phyloP scores from a whole-genome alignment of 1,140 invertebrate genomes.

The Branchinecta lindahli region DNA sequence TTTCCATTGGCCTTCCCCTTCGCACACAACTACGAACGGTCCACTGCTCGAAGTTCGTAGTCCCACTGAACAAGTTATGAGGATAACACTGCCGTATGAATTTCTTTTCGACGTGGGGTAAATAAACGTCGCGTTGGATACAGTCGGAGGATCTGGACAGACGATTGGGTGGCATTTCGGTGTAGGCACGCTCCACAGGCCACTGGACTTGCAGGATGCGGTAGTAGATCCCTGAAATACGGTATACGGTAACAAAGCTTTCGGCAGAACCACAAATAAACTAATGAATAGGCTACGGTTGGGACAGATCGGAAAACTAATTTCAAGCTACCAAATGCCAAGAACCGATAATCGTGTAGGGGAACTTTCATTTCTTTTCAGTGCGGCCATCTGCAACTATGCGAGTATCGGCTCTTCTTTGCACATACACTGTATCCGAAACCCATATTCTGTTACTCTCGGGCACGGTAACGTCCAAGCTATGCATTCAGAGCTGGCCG shows the following conservation, averaged over 20 bases:
- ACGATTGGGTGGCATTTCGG: constrained; percentile 20
- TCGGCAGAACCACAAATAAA: too few relatives aligned
- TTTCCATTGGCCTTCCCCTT: constrained; percentile 30
- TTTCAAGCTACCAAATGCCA: too few relatives aligned
- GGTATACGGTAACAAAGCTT: background rate
- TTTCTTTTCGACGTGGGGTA: background rate
- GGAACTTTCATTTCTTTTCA: too few relatives aligned
- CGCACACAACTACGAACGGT: constrained; percentile 23
- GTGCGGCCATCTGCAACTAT: too few relatives aligned
- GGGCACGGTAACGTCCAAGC: too few relatives aligned
- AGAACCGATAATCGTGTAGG: too few relatives aligned
- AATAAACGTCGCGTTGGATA: background rate
- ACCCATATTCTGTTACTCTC: too few relatives aligned
- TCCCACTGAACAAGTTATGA: background rate
- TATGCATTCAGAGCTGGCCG: too few relatives aligned
- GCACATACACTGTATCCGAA: too few relatives aligned
- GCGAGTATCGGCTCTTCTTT: too few relatives aligned
- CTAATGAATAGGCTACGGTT: too few relatives aligned
- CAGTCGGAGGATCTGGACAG: constrained; percentile 19
- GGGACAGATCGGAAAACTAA: too few relatives aligned
- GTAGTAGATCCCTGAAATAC: constrained; percentile 22
- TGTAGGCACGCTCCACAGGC: constrained; percentile 28
- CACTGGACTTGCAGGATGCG: constrained; percentile 27
- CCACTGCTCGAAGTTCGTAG: background rate
- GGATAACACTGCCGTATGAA: background rate